Evolutionary conservation across 2,888 invertebrate genomes (phyloP).

Genomic region (Villa cingulata): DNA sequence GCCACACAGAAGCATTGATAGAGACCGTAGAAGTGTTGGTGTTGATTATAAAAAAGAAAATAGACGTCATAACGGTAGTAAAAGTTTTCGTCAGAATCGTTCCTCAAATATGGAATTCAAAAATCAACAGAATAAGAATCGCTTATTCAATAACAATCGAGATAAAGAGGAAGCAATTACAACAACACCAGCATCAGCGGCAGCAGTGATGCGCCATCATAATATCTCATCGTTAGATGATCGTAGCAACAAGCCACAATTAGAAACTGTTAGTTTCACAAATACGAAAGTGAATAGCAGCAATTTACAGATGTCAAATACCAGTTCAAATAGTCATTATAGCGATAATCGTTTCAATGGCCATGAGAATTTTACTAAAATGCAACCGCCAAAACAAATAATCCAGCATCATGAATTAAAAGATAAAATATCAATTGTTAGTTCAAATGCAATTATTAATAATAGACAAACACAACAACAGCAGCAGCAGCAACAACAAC

Average conservation of each 20-base stretch:
- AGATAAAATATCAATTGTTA: conserved; percentile 3
- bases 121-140: conserved; percentile 21
- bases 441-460: neutral
- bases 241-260: conserved; percentile 4
- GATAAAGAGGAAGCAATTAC: conserved; percentile 1
- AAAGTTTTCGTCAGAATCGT: conserved; percentile 15
- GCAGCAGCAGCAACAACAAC: conserved; percentile 12
- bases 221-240: conserved; percentile 1
- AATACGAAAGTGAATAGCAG: conserved; percentile 13
- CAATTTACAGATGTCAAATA: conserved; percentile 10
- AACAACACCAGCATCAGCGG: neutral
- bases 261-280: conserved; percentile 15
- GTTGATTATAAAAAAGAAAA: conserved; percentile 12
- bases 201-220: neutral
- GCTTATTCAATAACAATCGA: neutral
- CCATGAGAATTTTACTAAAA: conserved; percentile 2
- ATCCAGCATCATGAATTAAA: neutral
- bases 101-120: conserved; percentile 30
- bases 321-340: neutral
- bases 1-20: conserved; percentile 1
- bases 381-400: neutral
- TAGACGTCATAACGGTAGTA: conserved; percentile 16
- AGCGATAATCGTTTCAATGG: conserved; percentile 9
- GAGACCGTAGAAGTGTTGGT: conserved; percentile 3
- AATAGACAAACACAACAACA: neutral